Conservation (phyloP, 2,113 vertebrate genomes). For the Damaliscus lunatus region DNA sequence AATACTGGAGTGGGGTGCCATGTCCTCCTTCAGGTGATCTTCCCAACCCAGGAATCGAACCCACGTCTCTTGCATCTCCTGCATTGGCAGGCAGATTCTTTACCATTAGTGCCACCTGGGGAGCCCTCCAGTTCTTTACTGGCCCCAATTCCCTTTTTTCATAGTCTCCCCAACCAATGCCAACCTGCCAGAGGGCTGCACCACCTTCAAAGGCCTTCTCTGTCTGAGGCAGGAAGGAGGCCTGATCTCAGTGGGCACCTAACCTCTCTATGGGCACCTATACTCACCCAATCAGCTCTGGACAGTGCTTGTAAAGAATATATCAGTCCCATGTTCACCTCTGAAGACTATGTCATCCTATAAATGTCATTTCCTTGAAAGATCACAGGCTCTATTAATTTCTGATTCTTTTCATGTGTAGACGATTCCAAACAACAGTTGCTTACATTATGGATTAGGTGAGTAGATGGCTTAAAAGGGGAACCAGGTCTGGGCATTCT, state of each 20-base stretch:
- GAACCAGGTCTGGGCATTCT: neutral
- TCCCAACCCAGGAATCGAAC: neutral
- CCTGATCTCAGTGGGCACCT: neutral
- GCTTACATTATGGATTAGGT: neutral
- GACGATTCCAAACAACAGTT: neutral
- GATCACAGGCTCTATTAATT: slow-evolving; percentile 14
- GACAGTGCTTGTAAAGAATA: too few species aligned
- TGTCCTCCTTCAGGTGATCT: neutral
- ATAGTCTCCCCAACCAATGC: neutral
- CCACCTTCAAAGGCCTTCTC: neutral
- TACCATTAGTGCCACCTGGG: neutral
- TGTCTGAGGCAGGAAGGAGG: neutral
- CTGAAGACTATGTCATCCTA: neutral
- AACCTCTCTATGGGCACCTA: too few species aligned
- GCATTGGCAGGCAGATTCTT: neutral
- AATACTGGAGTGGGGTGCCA: neutral
- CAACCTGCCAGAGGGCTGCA: neutral
- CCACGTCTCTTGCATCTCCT: rapidly evolving
- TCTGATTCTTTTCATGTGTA: neutral
- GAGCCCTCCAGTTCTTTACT: neutral
- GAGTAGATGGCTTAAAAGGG: neutral
- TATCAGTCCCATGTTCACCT: too few species aligned
- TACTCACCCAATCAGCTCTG: too few species aligned
- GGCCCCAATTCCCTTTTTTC: neutral
- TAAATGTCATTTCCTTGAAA: slow-evolving; percentile 50